Conservation (phyloP, 1,140 invertebrate genomes). For the Hypsibius dujardini region DNA sequence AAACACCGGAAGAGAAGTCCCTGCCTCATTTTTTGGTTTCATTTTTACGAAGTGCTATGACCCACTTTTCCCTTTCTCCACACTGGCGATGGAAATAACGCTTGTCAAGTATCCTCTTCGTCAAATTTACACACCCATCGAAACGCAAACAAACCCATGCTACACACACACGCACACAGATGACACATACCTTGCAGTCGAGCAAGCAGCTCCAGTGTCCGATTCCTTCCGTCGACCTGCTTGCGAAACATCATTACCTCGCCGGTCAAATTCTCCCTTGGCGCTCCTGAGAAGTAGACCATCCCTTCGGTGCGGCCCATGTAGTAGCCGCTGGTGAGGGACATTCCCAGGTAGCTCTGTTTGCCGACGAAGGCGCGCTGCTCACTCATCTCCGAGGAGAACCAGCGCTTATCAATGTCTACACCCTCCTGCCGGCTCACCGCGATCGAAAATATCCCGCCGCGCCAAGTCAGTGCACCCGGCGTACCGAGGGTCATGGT, state of each 20-base stretch:
- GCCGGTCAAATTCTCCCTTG: constrained; percentile 59
- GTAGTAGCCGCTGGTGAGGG: constrained; percentile 57
- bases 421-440: constrained; percentile 8
- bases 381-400: constrained; percentile 18
- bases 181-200: background rate
- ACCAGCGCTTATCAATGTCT: constrained; percentile 18
- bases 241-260: constrained; percentile 24
- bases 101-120: too few species aligned
- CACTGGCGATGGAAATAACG: too few species aligned
- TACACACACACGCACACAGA: too few species aligned
- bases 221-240: constrained; percentile 16
- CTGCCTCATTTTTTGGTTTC: too few species aligned
- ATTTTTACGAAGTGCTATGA: too few species aligned
- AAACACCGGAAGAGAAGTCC: too few species aligned
- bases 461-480: constrained; percentile 50
- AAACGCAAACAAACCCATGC: too few species aligned
- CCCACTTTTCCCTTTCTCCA: too few species aligned
- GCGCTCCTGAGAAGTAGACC: constrained; percentile 65
- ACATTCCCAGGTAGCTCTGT: constrained; percentile 22
- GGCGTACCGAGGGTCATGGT: background rate
- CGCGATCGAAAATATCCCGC: constrained; percentile 22
- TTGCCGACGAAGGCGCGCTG: background rate
- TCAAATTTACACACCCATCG: too few species aligned
- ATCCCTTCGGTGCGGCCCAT: constrained; percentile 31
- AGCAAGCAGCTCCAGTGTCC: constrained; percentile 17